Base-by-base conservation (phyloP, 2,888 invertebrate genomes). In the Endotricha flammealis region DNA sequence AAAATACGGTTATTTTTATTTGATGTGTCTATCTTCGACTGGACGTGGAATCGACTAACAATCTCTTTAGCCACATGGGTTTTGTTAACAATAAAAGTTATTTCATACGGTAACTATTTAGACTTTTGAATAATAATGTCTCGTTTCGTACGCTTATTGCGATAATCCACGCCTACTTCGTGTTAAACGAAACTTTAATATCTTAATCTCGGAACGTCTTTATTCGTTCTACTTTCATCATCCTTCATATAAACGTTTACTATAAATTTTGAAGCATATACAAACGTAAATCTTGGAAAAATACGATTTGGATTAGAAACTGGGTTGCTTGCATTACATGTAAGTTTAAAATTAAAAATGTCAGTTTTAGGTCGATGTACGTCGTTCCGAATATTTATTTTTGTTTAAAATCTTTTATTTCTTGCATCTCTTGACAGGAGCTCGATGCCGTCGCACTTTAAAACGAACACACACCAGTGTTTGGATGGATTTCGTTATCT, bases 191-290 rank as follows among this genome's bases (percentile, higher is more conserved):
- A 29, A 16, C 30, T 23, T 44, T 34, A 39, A 39, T 43, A 48
- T 52, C 48, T 45, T 50, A 37, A 38, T 42, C 38, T 29, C 14
- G 32, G 23, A 17, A 50, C 46, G 54, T 54, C 52, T 53, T 53
- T 46, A 41, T 38, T 46, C 38, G 55, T 32, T 53, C 55, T 33
- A 61, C 46, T 60, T 67, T 60, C 53, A 41, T 54, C 50, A 53
- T 49, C 38, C 52, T 43, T 44, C 29, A 41, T 43, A 34, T 38
- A 49, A 46, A 45, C 31, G 43, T 47, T 45, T 46, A 50, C 48
- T 47, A 36, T 40, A 50, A 57, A 46, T 44, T 53, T 57, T 57
- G 48, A 55, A 63, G 54, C 55, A 45, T 38, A 30, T 44, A 45
- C 48, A 45, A 41, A 45, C 46, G 43, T 50, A 44, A 46, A 50